Evolutionary conservation across 2,888 invertebrate species (phyloP), one percentile per base, ranked within the genome.

Genomic region (Nomada hirtipes): DNA sequence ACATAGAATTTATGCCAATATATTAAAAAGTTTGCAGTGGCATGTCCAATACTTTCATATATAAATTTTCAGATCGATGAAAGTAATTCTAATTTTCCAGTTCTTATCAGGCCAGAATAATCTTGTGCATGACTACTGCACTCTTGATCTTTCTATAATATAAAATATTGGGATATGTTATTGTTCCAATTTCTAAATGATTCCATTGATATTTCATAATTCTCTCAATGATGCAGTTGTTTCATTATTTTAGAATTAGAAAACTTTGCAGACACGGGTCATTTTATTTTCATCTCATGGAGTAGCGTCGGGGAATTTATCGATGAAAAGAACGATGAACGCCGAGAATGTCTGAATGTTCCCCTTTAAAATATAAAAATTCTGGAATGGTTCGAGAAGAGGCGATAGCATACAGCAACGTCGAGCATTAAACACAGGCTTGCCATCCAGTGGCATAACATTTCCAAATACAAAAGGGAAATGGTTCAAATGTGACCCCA

Each of bases 281-380:
- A 20, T 26, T 36, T 20, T 42, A 29, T 53, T 55, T 68, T 42
- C 23, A 20, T 15, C 42, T 20, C 10, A 15, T 68, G n/a, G 42
- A 44, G n/a, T 50, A 18, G 13, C 50, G n/a, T 20, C 36, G 53
- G 15, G 13, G 23, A 47, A 57, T 20, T 15, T 36, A 18, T 68
- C 1, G 23, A 4, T 1, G 29, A 47, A 29, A 59, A 50, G 36
- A 36, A 65, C 29, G 18, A 3, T 47, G 0, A 47, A 9, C 44
- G 9, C 9, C 9, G 9, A 15, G 9, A 18, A 36, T 20, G 50
- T 18, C 36, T 4, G 23, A 10, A 20, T 20, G 72, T 53, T 26
- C 20, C 26, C n/a, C 72, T 75, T 61, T 71, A 52, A 26, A 44
- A n/a, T n/a, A 29, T 60, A 52, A 61, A 75, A 71, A 71, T 75